A percentile compares a stretch with the other conserved stretches of the same genome.
Conservation (phyloP, 1,140 invertebrate species). For the Melitaea cinxia region DNA sequence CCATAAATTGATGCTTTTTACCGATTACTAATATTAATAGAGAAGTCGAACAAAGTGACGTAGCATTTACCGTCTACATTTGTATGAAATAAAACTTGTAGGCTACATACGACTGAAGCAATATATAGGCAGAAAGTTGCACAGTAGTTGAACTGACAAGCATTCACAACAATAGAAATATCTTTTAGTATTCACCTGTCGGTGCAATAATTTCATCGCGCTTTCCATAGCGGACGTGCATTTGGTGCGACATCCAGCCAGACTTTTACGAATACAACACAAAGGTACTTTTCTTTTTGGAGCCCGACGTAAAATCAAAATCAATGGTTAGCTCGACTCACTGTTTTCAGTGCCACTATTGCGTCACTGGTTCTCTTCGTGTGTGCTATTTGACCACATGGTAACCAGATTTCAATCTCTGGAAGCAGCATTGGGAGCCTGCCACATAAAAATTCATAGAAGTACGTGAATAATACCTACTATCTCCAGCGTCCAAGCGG, state of each 20-base stretch:
- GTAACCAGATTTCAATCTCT: conserved; percentile 44
- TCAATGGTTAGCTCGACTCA: conserved; percentile 74
- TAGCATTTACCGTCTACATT: conserved; percentile 1
- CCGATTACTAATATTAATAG: conserved; percentile 13
- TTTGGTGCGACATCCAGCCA: conserved; percentile 59
- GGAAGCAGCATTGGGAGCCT: conserved; percentile 27
- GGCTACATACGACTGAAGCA: not conserved
- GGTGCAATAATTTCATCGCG: conserved; percentile 57
- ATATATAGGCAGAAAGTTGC: conserved; percentile 11
- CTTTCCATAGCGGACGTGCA: conserved; percentile 51
- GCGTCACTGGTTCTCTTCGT: conserved; percentile 49
- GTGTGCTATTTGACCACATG: conserved; percentile 50
- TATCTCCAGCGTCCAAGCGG: conserved; percentile 32
- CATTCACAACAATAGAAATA: conserved; percentile 54
- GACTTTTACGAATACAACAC: conserved; percentile 67
- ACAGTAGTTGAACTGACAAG: conserved; percentile 14
- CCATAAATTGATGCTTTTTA: conserved; percentile 30
- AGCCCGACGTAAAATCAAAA: conserved; percentile 70
- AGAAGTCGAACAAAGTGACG: conserved; percentile 5
- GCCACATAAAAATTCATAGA: conserved; percentile 64
- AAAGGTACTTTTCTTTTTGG: conserved; percentile 71
- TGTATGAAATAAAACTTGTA: conserved; percentile 10
- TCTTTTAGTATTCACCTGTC: conserved; percentile 67
- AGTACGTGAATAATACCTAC: conserved; percentile 30
- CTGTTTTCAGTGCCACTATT: conserved; percentile 75